Evolutionary conservation across 2,113 vertebrate genomes (phyloP).

Genomic region (Phaethon lepturus): DNA sequence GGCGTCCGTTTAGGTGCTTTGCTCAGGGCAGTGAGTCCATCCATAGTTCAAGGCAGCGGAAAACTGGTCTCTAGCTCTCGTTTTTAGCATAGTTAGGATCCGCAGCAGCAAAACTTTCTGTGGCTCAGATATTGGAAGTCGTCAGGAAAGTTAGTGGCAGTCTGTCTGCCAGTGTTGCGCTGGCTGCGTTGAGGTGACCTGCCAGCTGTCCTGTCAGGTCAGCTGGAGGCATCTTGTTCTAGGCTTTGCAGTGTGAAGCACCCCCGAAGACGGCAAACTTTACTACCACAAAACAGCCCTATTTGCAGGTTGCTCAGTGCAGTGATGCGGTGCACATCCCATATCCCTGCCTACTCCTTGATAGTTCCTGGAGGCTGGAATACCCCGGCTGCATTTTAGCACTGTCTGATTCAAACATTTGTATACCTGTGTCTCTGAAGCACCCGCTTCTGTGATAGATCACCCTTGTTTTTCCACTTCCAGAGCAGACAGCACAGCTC

Average conservation of each 20-base stretch:
- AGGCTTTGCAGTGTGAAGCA: neutral
- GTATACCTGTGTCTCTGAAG: neutral
- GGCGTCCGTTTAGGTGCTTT: neutral
- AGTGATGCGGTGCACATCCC: neutral
- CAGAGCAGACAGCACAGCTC: slow-evolving; percentile 28
- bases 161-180: neutral
- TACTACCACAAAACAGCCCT: neutral
- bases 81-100: neutral
- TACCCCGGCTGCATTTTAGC: neutral
- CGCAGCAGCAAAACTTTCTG: neutral
- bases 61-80: neutral
- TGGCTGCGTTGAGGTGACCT: neutral
- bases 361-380: neutral
- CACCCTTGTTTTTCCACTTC: neutral
- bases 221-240: neutral
- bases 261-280: neutral
- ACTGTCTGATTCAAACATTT: neutral
- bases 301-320: neutral
- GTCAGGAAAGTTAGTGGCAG: accelerated
- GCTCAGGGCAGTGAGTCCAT: neutral
- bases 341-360: accelerated
- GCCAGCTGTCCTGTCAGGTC: neutral
- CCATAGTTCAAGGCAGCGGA: neutral
- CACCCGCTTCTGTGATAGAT: neutral
- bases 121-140: neutral